Percentiles rank a stretch among this genome's conserved stretches.
Evolutionary conservation across 2,113 vertebrate genomes (phyloP).

Genomic region (Coryphaenoides rupestris): DNA sequence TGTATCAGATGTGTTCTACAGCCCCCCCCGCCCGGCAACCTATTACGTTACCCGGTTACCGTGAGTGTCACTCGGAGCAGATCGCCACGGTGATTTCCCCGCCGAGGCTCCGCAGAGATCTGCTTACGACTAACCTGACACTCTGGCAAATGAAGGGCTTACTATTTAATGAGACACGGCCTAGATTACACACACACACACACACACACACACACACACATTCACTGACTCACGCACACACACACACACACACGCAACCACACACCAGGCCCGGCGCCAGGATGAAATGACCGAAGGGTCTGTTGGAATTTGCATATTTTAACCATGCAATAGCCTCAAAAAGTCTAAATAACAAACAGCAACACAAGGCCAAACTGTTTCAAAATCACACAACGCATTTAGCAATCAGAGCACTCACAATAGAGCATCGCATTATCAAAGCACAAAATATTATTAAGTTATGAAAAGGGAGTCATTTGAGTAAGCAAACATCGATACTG

Average conservation of each 20-base stretch:
- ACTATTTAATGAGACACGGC: conserved; percentile 69
- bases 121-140: conserved; percentile 65
- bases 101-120: conserved; percentile 52
- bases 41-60: conserved; percentile 71
- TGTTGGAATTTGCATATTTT: too few species aligned
- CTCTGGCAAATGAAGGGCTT: conserved; percentile 64
- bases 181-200: conserved; percentile 25
- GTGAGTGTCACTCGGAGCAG: conserved; percentile 56
- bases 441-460: too few species aligned
- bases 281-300: too few species aligned
- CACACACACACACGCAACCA: neutral
- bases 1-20: conserved; percentile 74
- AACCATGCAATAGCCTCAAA: too few species aligned
- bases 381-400: too few species aligned
- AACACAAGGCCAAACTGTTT: too few species aligned
- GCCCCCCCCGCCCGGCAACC: conserved; percentile 53
- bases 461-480: too few species aligned
- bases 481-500: too few species aligned
- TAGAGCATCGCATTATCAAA: too few species aligned
- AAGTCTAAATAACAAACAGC: too few species aligned
- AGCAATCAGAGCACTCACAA: too few species aligned
- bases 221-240: neutral
- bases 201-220: conserved; percentile 1
- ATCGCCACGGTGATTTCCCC: conserved; percentile 61
- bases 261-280: too few species aligned